A percentile compares a stretch with the other conserved stretches of the same genome.
Evolutionary conservation across 2,797 vertebrate genomes (phyloP).

Genomic region (Todus mexicanus): DNA sequence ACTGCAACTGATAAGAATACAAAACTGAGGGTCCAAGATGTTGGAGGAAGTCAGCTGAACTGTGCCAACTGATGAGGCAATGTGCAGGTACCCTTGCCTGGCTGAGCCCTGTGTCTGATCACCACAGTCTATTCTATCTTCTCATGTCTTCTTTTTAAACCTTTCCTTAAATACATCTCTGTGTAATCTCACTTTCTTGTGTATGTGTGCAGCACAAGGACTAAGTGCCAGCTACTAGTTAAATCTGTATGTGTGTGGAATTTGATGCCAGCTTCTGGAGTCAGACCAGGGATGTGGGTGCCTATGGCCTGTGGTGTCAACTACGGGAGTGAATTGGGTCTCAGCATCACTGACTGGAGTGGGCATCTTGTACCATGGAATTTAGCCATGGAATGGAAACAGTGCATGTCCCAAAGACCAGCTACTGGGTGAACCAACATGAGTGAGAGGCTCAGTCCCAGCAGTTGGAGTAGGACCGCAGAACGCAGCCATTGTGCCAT

Average conservation of each 20-base stretch:
- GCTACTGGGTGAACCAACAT: too few relatives aligned
- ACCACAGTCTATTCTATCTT: background rate
- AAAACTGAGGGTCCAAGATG: background rate
- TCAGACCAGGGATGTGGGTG: background rate
- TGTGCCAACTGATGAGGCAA: background rate
- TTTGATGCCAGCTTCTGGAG: background rate
- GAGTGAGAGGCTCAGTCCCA: too few relatives aligned
- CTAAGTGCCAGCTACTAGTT: background rate
- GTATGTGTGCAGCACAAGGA: background rate
- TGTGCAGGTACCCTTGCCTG: background rate
- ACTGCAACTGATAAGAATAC: background rate
- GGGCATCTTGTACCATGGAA: too few relatives aligned
- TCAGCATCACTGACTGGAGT: too few relatives aligned
- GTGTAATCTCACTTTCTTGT: background rate
- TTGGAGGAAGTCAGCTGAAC: background rate
- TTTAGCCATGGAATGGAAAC: too few relatives aligned
- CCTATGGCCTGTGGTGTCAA: background rate
- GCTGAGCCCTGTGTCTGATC: background rate
- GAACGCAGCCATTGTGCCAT: too few relatives aligned
- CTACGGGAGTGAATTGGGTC: background rate
- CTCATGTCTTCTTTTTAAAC: background rate
- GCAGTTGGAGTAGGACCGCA: too few relatives aligned
- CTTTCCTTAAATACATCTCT: background rate
- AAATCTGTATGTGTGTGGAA: background rate
- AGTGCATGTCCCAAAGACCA: too few relatives aligned